Base-by-base conservation (phyloP, 2,113 vertebrate genomes). In the Hydrolagus affinis region DNA sequence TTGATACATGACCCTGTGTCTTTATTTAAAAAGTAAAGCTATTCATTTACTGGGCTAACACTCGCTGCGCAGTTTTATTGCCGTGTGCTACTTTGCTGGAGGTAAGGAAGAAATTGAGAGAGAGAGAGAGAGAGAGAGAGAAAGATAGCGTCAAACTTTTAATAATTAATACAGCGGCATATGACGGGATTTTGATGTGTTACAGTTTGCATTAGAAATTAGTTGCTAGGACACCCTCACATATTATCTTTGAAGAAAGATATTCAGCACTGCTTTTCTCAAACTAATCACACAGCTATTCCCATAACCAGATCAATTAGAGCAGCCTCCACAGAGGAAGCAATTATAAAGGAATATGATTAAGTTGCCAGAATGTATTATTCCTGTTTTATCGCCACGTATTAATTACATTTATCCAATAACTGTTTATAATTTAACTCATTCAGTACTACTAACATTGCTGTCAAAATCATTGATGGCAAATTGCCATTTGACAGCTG, bases 361-460 rank as follows among this genome's bases (percentile, higher is more conserved):
- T 75, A 44, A n/a, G 30, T 75, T 75, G 0, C 25, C 73, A 44
- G 32, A 32, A 75, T 75, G 8, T 74, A 56, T 8, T 44, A 74
- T 74, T 74, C 14, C 72, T 4, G 44, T 75, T 75, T 75, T 75
- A 75, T 32, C 9, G 30, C 9, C 0, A 15, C 56, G 15, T 75
- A 75, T 56, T 75, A 75, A 75, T 32, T 75, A 75, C 21, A 75
- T 44, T 75, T 75, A 75, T 75, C 73, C 56, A 17, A 75, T 75
- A 19, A 75, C 19, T 75, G 56, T 44, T 75, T 75, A 75, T 56
- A 8, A 75, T 75, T 32, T 75, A 77, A 75, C 73, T 60, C 2
- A 60, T 77, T 77, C 25, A 77, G 21, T 44, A 44, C 44, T 6
- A 44, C 44, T 6, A 44, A 44, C 1, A 44, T 1, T 44, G 44